These are phyloP conservation scores for Conus canariensis DNA, from an alignment of 2,888 invertebrate genomes.

Conservation along the genomic window DNA sequence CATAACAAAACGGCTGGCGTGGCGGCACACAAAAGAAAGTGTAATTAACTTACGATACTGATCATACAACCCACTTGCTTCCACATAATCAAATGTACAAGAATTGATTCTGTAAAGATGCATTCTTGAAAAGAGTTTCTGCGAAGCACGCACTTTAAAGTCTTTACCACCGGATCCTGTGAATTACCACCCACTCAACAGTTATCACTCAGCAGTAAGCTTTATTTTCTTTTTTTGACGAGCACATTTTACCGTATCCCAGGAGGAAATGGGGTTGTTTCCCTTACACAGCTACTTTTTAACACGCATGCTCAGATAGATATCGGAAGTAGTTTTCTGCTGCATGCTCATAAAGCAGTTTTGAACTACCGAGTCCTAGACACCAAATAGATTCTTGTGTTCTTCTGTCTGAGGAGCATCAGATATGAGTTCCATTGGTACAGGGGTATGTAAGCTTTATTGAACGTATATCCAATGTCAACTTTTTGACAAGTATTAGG, in stretches of 20 bases:
- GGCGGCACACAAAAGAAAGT: neutral
- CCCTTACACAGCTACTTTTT: neutral
- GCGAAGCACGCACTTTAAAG: neutral
- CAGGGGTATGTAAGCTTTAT: constrained; percentile 62
- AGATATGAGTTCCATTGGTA: constrained; percentile 73
- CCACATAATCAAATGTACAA: neutral
- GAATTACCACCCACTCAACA: too few species aligned
- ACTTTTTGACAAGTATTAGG: too few species aligned
- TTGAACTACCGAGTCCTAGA: neutral
- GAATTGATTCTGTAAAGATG: neutral
- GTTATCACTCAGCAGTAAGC: too few species aligned
- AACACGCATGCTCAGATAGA: neutral
- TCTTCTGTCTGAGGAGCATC: neutral
- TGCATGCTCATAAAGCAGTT: constrained; percentile 59
- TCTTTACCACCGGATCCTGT: too few species aligned
- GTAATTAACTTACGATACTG: neutral
- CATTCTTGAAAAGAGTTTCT: neutral
- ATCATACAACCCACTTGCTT: neutral
- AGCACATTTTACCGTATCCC: neutral
- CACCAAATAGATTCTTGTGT: neutral
- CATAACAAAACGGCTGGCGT: too few species aligned
- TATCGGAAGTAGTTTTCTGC: constrained; percentile 44
- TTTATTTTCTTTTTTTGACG: neutral
- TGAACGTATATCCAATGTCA: neutral
- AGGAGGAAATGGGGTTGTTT: constrained; percentile 1